phyloP scores from a whole-genome alignment of 2,888 invertebrate species.

The Drosophila quinaria region DNA sequence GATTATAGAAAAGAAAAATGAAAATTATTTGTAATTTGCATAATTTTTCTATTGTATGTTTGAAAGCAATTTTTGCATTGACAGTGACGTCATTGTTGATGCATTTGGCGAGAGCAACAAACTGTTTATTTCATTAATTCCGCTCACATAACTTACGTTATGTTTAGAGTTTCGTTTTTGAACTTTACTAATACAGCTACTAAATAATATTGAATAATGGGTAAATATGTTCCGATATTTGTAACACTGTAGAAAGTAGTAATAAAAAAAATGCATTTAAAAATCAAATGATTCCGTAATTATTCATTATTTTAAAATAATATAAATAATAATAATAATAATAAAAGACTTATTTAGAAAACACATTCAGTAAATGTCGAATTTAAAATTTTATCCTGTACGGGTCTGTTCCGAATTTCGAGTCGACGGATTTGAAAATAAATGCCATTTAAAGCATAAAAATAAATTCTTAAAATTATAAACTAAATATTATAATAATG shows the following conservation, averaged over 20 bases:
- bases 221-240: constrained; percentile 52
- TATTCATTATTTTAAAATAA: too few relatives aligned
- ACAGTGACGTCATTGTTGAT: constrained; percentile 32
- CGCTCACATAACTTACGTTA: constrained; percentile 9
- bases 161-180: background rate
- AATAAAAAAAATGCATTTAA: background rate
- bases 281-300: background rate
- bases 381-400: too few relatives aligned
- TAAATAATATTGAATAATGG: constrained; percentile 52
- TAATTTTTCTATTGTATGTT: constrained; percentile 42
- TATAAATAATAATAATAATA: too few relatives aligned
- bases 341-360: too few relatives aligned
- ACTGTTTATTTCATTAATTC: constrained; percentile 6
- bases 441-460: too few relatives aligned
- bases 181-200: constrained; percentile 23
- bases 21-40: constrained; percentile 48
- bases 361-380: too few relatives aligned
- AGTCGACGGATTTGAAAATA: too few relatives aligned
- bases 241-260: background rate
- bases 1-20: constrained; percentile 24
- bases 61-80: constrained; percentile 7
- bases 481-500: too few relatives aligned
- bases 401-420: too few relatives aligned
- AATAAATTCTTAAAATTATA: too few relatives aligned
- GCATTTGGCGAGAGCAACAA: constrained; percentile 30